Evolutionary conservation across 2,113 vertebrate genomes (phyloP), one percentile per base, ranked within the genome.

Genomic region (Crypturellus undulatus): DNA sequence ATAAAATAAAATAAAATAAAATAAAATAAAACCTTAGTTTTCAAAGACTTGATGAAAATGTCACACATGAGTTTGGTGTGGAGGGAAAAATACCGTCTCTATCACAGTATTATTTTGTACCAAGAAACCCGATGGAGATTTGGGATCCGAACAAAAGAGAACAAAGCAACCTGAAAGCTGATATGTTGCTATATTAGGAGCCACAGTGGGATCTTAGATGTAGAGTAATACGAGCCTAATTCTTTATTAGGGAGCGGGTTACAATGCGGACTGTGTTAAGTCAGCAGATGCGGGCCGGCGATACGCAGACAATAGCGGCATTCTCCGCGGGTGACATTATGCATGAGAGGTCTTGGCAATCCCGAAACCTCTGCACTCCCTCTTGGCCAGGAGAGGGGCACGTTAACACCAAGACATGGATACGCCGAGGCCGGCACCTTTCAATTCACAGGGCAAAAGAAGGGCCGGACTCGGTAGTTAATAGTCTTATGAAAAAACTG

Each of bases 261-360:
- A 92, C 73, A 89, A 77, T 75, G 58, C 79, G 63, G 34, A 92
- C 91, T 91, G 75, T 89, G 89, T 91, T 85, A 94, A 85, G 76
- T 40, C 79, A 85, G 42, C 54, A 92, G 87, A 82, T 77, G 76
- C 91, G 83, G 43, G 18, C 59, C 2, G 59, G 63, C 95, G 94
- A 94, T 91, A 79, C 69, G 79, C 67, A 93, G 92, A 96, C 94
- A 94, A 94, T 15, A 85, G 91, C 56, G 92, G 67, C 89, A 77
- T 96, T 95, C 79, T 94, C 49, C 38, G 49, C 76, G 34, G 49
- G 45, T 87, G 79, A 68, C 71, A 83, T 52, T 89, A 72, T 4
- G 34, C 45, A 85, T 26, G 38, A 94, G 84, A 83, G 79, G 42
- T 52, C 51, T 47, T 80, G 79, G 91, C 47, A 85, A 85, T 65